phyloP scores from a whole-genome alignment of 2,888 invertebrate genomes.

The Eupithecia subfuscata region DNA sequence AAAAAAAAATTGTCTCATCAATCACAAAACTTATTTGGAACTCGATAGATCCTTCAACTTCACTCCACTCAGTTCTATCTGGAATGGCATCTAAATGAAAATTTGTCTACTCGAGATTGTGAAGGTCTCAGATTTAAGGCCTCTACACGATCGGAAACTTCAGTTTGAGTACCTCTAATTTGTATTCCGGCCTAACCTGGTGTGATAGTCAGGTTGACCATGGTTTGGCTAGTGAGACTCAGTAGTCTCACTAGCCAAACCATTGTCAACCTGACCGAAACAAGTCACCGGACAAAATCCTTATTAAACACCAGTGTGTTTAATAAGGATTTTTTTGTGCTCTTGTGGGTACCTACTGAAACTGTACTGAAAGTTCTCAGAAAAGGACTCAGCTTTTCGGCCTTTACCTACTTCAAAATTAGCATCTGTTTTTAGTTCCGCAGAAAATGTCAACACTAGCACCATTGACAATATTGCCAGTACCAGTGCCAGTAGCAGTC shows the following conservation, averaged over 20 bases:
- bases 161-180: not conserved
- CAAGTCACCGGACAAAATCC: too few species aligned
- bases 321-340: too few species aligned
- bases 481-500: too few species aligned
- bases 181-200: not conserved
- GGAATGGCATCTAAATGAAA: conserved; percentile 54
- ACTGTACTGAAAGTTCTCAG: not conserved
- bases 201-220: not conserved
- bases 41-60: conserved; percentile 32
- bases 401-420: not conserved
- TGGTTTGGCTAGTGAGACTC: not conserved
- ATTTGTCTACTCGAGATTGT: conserved; percentile 55
- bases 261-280: too few species aligned
- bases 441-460: not conserved
- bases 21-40: conserved; percentile 33
- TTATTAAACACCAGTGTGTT: too few species aligned
- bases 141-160: not conserved
- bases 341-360: too few species aligned
- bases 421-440: not conserved
- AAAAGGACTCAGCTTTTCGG: not conserved
- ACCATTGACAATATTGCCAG: not conserved
- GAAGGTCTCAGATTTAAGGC: conserved; percentile 44
- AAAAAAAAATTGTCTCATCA: conserved; percentile 21
- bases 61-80: conserved; percentile 43
- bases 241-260: too few species aligned